Evolutionary conservation across 2,888 invertebrate genomes (phyloP), one percentile per base, ranked within the genome.

Genomic region (Lasioglossum morio): DNA sequence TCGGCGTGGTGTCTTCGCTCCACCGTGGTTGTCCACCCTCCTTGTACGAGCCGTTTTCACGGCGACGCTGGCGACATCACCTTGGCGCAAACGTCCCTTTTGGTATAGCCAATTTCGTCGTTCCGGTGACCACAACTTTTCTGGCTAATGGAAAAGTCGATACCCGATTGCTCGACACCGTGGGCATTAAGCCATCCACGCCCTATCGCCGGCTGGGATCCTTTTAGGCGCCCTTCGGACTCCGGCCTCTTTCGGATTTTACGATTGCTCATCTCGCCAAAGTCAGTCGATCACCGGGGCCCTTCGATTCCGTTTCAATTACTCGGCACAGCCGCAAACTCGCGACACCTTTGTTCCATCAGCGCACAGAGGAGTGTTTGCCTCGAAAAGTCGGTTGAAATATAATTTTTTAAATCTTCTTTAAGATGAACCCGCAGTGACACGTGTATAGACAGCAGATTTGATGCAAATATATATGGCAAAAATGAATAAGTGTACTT

Each of bases 121-220:
- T 94, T 93, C 93, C 93, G 91, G 91, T 92, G 91, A 92, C 94
- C 94, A 93, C 94, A 94, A 94, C 93, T 94, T 94, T 93, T 91
- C 89, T 87, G 90, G 91, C 93, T 94, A 94, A 94, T 94, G 94
- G 93, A 94, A 94, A 94, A 94, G 93, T 94, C 94, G 94, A 94
- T 94, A 94, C 92, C 89, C 93, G 93, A 94, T 94, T 94, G 92
- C 92, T 82, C 86, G 91, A 85, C 92, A 84, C 90, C 84, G 77
- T 81, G 66, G 60, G 76, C 82, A 89, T 90, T 88, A 90, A 91
- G 91, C 90, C 89, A 89, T 89, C 87, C 82, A 83, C 86, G 48
- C 86, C 88, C 81, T 88, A 85, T 81, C 81, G 79, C 48, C n/a
- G 75, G 63, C 60, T 57, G 30, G 77, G 80, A 88, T 83, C 88